These are phyloP conservation scores for Regulus satrapa DNA, from an alignment of 2,113 vertebrate species.

Conservation along the genomic window DNA sequence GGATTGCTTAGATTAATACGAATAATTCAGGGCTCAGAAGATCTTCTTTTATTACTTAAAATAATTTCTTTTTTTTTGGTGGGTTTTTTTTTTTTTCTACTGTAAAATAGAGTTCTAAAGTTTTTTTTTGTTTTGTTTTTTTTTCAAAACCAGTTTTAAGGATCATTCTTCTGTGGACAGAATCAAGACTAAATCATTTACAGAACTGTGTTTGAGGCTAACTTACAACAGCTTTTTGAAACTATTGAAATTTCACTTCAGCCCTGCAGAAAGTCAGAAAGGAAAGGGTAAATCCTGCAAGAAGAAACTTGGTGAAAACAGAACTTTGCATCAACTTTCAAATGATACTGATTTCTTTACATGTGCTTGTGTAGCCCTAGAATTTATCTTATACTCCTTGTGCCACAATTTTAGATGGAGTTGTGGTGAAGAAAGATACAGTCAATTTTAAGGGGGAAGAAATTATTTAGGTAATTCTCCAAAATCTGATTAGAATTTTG, in stretches of 20 bases:
- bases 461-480: background rate
- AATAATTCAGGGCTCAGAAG: background rate
- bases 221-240: background rate
- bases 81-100: no score
- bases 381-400: background rate
- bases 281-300: background rate
- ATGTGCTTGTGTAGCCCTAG: background rate
- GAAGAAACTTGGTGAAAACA: background rate
- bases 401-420: constrained; percentile 1
- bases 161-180: background rate
- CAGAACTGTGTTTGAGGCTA: background rate
- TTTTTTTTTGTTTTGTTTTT: background rate
- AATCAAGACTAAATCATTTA: background rate
- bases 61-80: no score
- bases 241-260: background rate
- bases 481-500: background rate
- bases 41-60: background rate
- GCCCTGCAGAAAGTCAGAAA: background rate
- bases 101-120: background rate
- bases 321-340: background rate
- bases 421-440: background rate
- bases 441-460: background rate
- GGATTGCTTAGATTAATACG: background rate
- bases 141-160: background rate
- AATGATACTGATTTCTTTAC: background rate